Percentiles rank a stretch among this genome's conserved stretches.
phyloP scores from a whole-genome alignment of 2,888 invertebrate species.

The Brachypterus glaber region DNA sequence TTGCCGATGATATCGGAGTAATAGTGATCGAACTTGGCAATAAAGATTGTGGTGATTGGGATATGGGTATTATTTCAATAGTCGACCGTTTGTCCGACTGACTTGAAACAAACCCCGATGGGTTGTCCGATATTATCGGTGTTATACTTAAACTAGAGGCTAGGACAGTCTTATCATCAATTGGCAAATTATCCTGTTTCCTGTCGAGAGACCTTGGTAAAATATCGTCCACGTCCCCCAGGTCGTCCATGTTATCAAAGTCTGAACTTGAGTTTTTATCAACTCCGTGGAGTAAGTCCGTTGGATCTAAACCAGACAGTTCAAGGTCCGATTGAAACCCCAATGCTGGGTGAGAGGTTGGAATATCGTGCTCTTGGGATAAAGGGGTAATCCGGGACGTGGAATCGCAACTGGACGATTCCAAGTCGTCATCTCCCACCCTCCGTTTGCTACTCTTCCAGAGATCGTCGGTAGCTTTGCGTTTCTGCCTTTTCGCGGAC shows the following conservation, averaged over 20 bases:
- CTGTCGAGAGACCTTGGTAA: constrained; percentile 15
- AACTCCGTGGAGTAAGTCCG: constrained; percentile 45
- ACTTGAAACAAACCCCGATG: constrained; percentile 15
- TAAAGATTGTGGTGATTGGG: constrained; percentile 44
- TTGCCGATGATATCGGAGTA: constrained; percentile 57
- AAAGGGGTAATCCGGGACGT: constrained; percentile 49
- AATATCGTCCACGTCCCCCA: constrained; percentile 51
- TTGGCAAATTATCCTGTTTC: no score
- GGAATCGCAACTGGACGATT: constrained; percentile 56
- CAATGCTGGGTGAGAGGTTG: constrained; percentile 45
- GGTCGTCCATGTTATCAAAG: constrained; percentile 51
- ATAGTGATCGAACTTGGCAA: constrained; percentile 78
- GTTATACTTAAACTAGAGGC: constrained; percentile 2
- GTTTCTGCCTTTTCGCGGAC: constrained; percentile 23
- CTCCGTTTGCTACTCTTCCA: constrained; percentile 42
- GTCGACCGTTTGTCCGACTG: constrained; percentile 59
- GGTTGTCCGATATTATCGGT: not conserved
- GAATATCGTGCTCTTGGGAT: constrained; percentile 42
- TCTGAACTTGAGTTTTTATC: constrained; percentile 44
- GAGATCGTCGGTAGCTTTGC: constrained; percentile 27
- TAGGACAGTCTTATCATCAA: constrained; percentile 1
- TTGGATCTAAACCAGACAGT: constrained; percentile 52
- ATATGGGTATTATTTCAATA: constrained; percentile 78
- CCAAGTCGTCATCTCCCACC: constrained; percentile 48
- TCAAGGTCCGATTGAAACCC: constrained; percentile 55